phyloP scores from a whole-genome alignment of 2,797 vertebrate species.

The Hozukius guyotensis region DNA sequence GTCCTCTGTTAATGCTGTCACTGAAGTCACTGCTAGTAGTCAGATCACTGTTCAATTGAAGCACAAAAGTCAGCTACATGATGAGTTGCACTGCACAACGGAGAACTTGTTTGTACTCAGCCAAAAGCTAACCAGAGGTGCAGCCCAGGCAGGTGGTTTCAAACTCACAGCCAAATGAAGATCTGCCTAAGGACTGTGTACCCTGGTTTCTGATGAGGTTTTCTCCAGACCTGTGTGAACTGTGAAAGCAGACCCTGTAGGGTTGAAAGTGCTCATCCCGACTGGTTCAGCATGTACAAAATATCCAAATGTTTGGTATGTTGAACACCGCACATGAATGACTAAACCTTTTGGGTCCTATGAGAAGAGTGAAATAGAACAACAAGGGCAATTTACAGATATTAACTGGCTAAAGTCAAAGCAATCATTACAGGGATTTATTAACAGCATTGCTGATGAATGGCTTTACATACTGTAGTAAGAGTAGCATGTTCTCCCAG shows the following conservation, averaged over 20 bases:
- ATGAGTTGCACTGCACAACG: background rate
- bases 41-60: background rate
- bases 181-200: background rate
- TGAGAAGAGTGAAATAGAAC: background rate
- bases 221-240: background rate
- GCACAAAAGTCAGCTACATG: background rate
- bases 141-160: background rate
- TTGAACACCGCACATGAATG: background rate
- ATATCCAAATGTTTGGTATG: background rate
- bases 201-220: background rate
- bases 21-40: background rate
- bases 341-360: background rate
- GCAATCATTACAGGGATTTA: background rate
- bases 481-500: constrained; percentile 6
- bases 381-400: background rate
- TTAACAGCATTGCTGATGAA: background rate
- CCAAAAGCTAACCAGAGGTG: background rate
- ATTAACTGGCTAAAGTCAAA: background rate
- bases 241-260: background rate
- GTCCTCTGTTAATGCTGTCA: background rate
- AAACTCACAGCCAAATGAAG: background rate
- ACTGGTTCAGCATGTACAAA: background rate
- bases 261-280: background rate
- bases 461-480: background rate
- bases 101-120: background rate